Evolutionary conservation across 2,113 vertebrate genomes (phyloP).

Genomic region (Hippocampus comes): DNA sequence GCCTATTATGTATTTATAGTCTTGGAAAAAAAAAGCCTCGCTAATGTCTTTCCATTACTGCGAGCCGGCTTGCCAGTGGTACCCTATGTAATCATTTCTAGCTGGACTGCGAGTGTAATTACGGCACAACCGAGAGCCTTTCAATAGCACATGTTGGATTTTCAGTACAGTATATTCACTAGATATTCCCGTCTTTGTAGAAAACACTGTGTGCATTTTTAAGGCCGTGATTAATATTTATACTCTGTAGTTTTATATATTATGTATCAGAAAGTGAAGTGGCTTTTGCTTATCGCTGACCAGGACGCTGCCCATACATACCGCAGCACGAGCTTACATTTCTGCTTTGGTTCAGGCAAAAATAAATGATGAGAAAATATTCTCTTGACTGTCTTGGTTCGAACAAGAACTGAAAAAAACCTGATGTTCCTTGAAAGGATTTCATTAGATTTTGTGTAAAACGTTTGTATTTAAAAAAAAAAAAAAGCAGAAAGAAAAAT

Average conservation of each 20-base stretch:
- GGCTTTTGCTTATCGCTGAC: too few species aligned
- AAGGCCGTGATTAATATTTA: background rate
- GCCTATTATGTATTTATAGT: background rate
- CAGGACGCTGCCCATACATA: background rate
- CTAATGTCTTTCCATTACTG: conserved; percentile 2
- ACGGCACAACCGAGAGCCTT: background rate
- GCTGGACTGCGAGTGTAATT: background rate
- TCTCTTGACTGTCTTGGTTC: background rate
- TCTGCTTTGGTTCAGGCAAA: background rate
- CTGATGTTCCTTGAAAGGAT: background rate
- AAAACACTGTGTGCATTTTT: conserved; percentile 1
- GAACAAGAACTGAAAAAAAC: background rate
- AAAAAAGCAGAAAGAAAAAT: too few species aligned
- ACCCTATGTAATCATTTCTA: background rate
- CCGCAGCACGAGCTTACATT: background rate
- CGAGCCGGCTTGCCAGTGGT: background rate
- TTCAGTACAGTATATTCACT: background rate
- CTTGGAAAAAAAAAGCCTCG: background rate
- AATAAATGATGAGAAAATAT: background rate
- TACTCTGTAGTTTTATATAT: background rate
- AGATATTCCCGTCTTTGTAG: background rate
- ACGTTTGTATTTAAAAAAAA: too few species aligned
- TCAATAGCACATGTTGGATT: background rate
- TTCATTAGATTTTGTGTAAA: background rate
- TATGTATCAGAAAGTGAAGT: background rate